Percentiles rank a stretch among this genome's conserved stretches.
Evolutionary conservation across 2,113 vertebrate species (phyloP).

Genomic region (Toxostoma redivivum): DNA sequence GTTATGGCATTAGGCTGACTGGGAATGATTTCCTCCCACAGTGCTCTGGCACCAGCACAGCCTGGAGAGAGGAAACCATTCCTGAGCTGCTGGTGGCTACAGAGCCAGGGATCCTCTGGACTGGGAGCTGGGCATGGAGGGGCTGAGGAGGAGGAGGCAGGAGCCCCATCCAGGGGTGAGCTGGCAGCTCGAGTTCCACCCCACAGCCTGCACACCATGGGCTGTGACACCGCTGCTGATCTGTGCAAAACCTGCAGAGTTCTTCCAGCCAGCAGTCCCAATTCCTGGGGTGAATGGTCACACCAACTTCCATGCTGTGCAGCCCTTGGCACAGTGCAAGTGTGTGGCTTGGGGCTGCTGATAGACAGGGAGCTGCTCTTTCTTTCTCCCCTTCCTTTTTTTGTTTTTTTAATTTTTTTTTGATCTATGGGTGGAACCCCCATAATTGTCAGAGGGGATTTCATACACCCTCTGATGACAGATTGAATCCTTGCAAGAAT

Average conservation of each 20-base stretch:
- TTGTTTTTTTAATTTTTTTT: neutral
- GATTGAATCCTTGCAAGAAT: slow-evolving; percentile 33
- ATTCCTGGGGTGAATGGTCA: slow-evolving; percentile 28
- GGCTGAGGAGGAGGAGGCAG: neutral
- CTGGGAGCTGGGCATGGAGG: neutral
- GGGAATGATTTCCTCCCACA: slow-evolving; percentile 55
- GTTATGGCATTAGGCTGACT: slow-evolving; percentile 64
- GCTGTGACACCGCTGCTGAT: neutral
- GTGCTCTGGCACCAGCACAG: slow-evolving; percentile 20
- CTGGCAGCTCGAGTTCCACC: neutral
- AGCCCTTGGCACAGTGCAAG: neutral
- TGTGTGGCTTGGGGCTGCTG: neutral
- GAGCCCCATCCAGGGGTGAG: neutral
- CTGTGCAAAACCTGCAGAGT: neutral
- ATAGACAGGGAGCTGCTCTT: neutral
- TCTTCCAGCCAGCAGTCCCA: neutral
- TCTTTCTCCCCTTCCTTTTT: neutral
- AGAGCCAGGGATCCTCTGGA: neutral
- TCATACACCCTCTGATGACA: slow-evolving; percentile 16
- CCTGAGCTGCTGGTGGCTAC: neutral
- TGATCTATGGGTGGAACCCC: slow-evolving; percentile 38
- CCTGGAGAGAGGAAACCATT: slow-evolving; percentile 9
- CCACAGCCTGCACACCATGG: neutral
- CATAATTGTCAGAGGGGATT: slow-evolving; percentile 21
- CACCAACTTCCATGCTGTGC: neutral